Base-by-base conservation (phyloP, 2,888 invertebrate genomes). In the Heliconius aoede region DNA sequence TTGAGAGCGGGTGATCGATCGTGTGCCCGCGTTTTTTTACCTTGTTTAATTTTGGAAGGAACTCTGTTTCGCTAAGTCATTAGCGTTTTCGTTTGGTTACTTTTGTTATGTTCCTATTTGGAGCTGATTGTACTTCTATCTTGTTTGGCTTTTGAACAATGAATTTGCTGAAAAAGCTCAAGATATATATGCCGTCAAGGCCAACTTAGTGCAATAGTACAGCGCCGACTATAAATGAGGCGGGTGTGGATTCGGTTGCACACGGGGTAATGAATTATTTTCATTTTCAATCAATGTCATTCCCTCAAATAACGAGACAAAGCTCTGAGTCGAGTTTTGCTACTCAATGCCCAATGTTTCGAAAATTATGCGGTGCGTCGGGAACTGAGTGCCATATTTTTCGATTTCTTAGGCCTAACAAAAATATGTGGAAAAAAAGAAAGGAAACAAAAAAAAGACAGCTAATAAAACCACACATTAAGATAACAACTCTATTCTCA, bases 31-130 rank as follows among this genome's bases (percentile, higher is more conserved):
- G 55, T 55, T 91, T 93, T 93, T 93, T 93, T 93, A 90, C 84
- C 87, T 91, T 91, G 91, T 93, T 93, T 92, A 91, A 92, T 93
- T 92, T 93, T 89, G 88, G 89, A 89, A 90, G 90, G 89, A 90
- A 89, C 88, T 86, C 85, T 86, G 89, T 94, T 94, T 94, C 91
- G 93, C 93, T 82, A 93, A 89, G 93, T 94, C 93, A 94, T 93
- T 93, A 93, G 91, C 87, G 83, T 86, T 83, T 87, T 87, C 51
- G 72, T 86, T 86, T 85, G 28, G 46, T 85, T 85, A 83, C 82
- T 84, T 84, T 83, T 84, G 84, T 85, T 90, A 58, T 89, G 88
- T 91, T 88, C 83, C 91, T 91, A 92, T 91, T 92, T 91, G 91
- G 91, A 91, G 90, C 88, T 64, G 36, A 11, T 40, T 18, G 89